Conservation (phyloP, 2,797 vertebrate species). For the Ibycter americanus region DNA sequence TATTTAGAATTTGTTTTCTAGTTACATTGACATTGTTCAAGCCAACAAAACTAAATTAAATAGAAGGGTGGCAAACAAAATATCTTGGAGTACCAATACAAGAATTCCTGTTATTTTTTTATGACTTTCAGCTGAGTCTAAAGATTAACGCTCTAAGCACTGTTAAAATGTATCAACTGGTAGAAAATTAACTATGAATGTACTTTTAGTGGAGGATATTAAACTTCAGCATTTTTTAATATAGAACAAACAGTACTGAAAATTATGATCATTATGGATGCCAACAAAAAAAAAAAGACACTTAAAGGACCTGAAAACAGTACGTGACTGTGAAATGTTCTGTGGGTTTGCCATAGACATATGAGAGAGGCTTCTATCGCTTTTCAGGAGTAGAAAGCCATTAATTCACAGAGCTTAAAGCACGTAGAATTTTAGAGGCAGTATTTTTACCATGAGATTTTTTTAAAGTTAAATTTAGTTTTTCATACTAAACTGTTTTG, state of each 20-base stretch:
- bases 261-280: not conserved
- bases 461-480: not conserved
- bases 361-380: not conserved
- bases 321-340: not conserved
- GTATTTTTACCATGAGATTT: not conserved
- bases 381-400: not conserved
- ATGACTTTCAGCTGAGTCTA: not conserved
- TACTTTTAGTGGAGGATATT: not conserved
- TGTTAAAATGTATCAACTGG: not conserved
- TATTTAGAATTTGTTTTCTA: not conserved
- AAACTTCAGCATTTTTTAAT: not conserved
- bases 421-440: not conserved
- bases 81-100: not conserved
- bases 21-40: not conserved
- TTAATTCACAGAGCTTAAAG: not conserved
- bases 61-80: not conserved
- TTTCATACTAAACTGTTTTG: not conserved
- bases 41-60: not conserved
- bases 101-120: not conserved
- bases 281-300: not conserved
- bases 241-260: not conserved
- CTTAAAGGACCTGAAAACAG: not conserved
- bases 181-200: not conserved
- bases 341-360: not conserved
- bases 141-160: not conserved